These are phyloP conservation scores for Cephalotes varians DNA, from an alignment of 2,888 invertebrate species.

Conservation along the genomic window DNA sequence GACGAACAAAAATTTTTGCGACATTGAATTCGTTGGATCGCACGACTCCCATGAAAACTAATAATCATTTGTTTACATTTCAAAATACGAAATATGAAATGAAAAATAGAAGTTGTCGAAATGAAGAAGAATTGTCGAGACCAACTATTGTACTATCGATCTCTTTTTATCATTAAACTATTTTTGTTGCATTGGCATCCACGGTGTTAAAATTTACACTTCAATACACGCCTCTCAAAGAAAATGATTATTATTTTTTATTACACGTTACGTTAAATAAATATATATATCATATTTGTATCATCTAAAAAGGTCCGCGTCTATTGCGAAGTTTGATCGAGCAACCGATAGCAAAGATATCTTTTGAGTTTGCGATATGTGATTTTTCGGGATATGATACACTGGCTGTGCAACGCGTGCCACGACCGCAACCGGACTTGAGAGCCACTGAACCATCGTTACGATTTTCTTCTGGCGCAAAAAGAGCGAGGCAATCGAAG, in stretches of 20 bases:
- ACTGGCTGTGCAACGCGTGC: no score
- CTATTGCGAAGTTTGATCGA: background rate
- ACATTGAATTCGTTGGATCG: constrained; percentile 16
- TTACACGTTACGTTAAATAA: background rate
- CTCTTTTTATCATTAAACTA: background rate
- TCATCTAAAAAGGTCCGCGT: background rate
- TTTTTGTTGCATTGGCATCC: background rate
- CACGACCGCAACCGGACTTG: background rate
- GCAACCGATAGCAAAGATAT: background rate
- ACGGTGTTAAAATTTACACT: background rate
- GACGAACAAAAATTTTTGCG: constrained; percentile 16
- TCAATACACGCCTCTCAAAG: background rate
- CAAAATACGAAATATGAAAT: constrained; percentile 13
- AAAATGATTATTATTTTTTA: background rate
- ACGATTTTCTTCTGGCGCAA: constrained; percentile 22
- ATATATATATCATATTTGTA: no score
- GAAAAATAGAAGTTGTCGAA: background rate
- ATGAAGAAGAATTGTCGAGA: no score
- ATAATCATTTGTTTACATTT: constrained; percentile 24
- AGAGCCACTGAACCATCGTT: constrained; percentile 12
- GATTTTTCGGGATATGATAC: background rate
- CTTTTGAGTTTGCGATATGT: background rate
- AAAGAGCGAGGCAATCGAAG: constrained; percentile 45
- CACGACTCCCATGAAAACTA: background rate
- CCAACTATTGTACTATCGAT: background rate